A percentile compares a stretch with the other conserved stretches of the same genome.
Evolutionary conservation across 2,797 vertebrate genomes (phyloP).

Genomic region (Galagoides demidoff): DNA sequence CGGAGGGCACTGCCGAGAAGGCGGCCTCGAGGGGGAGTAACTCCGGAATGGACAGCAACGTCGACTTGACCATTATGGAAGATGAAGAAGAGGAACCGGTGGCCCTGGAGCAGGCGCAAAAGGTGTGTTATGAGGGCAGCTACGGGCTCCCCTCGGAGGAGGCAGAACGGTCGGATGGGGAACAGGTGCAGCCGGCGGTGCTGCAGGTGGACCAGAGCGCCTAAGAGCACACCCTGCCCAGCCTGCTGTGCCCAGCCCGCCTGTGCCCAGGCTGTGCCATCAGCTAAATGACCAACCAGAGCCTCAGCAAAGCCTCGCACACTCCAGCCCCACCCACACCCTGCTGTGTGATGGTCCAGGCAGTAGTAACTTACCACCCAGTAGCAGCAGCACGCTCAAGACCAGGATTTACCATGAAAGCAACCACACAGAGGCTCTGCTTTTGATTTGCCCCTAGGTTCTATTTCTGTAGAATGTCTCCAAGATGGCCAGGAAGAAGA

Average conservation of each 20-base stretch:
- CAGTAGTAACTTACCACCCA: not conserved
- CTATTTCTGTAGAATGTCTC: slow-evolving; percentile 46
- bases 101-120: slow-evolving; percentile 75
- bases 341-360: slow-evolving; percentile 33
- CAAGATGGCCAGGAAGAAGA: slow-evolving; percentile 39
- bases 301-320: not conserved
- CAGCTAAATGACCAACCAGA: not conserved
- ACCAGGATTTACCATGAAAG: not conserved
- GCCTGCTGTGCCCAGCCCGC: not conserved
- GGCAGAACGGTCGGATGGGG: slow-evolving; percentile 79
- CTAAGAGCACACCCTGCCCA: not conserved
- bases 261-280: fast-evolving
- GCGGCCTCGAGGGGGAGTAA: slow-evolving; percentile 75
- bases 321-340: fast-evolving
- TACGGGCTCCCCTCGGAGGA: slow-evolving; percentile 32
- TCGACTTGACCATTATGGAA: slow-evolving; percentile 86
- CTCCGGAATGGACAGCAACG: slow-evolving; percentile 78
- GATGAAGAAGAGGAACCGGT: slow-evolving; percentile 83
- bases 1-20: slow-evolving; percentile 76
- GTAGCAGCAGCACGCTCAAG: not conserved
- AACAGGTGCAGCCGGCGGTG: slow-evolving; percentile 79
- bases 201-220: slow-evolving; percentile 86
- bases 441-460: not conserved
- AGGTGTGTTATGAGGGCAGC: slow-evolving; percentile 80
- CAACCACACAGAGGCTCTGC: not conserved